Percentiles rank a stretch among this genome's conserved stretches.
Evolutionary conservation across 2,113 vertebrate genomes (phyloP).

Genomic region (Lichenostomus cassidix): DNA sequence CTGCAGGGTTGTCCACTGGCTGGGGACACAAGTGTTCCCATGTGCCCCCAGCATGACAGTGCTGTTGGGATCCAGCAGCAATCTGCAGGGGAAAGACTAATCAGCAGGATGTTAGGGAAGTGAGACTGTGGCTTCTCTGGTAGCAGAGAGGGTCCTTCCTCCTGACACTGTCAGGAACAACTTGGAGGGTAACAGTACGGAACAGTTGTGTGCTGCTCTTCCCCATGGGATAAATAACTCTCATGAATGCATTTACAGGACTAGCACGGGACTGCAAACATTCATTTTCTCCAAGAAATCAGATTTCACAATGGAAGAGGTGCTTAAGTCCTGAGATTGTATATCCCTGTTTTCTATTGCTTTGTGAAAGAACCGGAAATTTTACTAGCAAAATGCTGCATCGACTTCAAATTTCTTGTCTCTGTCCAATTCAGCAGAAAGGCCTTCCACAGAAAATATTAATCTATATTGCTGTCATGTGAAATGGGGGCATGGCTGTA

Average conservation of each 20-base stretch:
- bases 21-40: not conserved
- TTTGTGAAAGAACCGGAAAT: not conserved
- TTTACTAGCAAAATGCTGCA: not conserved
- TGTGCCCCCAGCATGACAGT: not conserved
- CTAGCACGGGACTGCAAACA: not conserved
- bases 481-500: not conserved
- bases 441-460: not conserved
- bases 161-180: not conserved
- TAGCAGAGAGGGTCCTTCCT: not conserved
- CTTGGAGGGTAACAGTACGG: not conserved
- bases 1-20: not conserved
- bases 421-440: not conserved
- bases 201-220: not conserved
- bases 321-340: not conserved
- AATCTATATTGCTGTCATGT: not conserved
- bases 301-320: not conserved
- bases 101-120: not conserved
- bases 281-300: not conserved
- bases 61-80: not conserved
- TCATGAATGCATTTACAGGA: not conserved
- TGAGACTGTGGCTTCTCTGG: not conserved
- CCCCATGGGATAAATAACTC: not conserved
- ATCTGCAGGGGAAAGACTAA: not conserved
- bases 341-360: not conserved
- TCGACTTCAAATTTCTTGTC: not conserved